phyloP scores from a whole-genome alignment of 2,113 vertebrate genomes.

The Tragulus kanchil region DNA sequence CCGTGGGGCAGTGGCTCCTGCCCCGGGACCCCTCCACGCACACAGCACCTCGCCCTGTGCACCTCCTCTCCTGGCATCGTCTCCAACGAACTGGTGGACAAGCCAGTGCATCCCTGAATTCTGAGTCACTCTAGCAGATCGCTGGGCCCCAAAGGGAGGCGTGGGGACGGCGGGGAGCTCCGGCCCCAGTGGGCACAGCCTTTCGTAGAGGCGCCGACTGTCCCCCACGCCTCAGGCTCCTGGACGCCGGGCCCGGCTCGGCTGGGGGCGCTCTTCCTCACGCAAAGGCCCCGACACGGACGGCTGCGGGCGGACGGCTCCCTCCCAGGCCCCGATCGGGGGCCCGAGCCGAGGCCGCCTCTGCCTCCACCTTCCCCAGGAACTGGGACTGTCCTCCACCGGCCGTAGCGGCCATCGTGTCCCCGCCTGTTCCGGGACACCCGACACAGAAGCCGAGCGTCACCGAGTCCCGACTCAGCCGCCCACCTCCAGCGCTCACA shows the following conservation, averaged over 20 bases:
- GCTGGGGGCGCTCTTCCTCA: background rate
- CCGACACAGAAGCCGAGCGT: background rate
- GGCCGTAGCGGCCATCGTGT: background rate
- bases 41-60: fast-evolving
- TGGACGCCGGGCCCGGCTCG: fast-evolving
- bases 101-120: background rate
- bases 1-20: background rate
- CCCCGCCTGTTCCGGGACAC: background rate
- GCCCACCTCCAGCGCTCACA: background rate
- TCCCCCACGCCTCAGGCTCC: background rate
- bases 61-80: fast-evolving
- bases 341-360: background rate
- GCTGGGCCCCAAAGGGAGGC: background rate
- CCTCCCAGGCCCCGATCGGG: background rate
- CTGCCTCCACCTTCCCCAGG: too few relatives aligned
- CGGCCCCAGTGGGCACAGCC: background rate
- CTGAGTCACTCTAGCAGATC: background rate
- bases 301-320: background rate
- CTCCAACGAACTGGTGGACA: background rate
- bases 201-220: background rate
- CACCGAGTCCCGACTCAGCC: background rate
- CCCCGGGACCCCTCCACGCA: fast-evolving
- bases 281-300: background rate
- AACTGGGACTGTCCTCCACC: fast-evolving
- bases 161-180: background rate